Conservation (phyloP, 2,888 invertebrate genomes). For the Athalia rosae region DNA sequence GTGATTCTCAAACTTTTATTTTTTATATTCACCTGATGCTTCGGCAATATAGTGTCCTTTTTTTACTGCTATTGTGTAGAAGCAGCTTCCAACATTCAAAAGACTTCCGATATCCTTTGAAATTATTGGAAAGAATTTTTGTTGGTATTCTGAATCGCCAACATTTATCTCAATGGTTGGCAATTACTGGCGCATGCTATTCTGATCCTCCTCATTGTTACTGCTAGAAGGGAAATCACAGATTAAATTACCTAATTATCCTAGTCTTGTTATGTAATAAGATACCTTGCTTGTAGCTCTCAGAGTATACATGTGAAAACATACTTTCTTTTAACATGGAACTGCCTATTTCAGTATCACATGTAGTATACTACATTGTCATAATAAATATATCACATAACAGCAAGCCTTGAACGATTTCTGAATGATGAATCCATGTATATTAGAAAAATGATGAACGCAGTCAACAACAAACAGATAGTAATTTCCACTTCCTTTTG, state of each 20-base stretch:
- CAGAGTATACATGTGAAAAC: conserved; percentile 15
- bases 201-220: conserved; percentile 10
- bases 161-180: background rate
- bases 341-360: background rate
- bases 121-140: conserved; percentile 1
- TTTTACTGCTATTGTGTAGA: background rate
- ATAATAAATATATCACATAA: background rate
- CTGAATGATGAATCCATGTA: background rate
- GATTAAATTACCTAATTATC: conserved; percentile 50
- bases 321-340: background rate
- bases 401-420: background rate
- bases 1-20: conserved; percentile 14
- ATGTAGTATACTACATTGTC: background rate
- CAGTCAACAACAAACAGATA: background rate
- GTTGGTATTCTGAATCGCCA: background rate
- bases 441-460: background rate
- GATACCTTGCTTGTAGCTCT: conserved; percentile 14
- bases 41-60: background rate
- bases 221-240: conserved; percentile 22
- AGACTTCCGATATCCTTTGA: background rate
- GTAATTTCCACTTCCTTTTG: background rate
- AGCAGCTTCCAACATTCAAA: background rate
- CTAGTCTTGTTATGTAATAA: conserved; percentile 21
- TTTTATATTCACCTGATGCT: background rate
- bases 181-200: conserved; percentile 15